A percentile compares a stretch with the other conserved stretches of the same genome.
Conservation (phyloP, 2,888 invertebrate species). For the Lacanobia wlatinum region DNA sequence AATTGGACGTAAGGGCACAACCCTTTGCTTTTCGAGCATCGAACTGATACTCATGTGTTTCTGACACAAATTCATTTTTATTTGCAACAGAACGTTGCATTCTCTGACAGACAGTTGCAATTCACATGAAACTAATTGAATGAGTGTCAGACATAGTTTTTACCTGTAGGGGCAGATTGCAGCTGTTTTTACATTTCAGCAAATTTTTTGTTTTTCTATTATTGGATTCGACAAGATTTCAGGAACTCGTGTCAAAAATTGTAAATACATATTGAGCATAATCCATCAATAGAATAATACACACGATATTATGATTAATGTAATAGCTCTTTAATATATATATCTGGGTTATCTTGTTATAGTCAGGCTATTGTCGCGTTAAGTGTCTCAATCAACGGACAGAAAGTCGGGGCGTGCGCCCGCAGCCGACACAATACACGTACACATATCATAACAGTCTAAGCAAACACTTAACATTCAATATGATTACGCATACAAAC, state of each 20-base stretch:
- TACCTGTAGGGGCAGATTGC: neutral
- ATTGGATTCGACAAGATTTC: neutral
- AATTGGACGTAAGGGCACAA: slow-evolving; percentile 18
- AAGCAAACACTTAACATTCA: slow-evolving; percentile 62
- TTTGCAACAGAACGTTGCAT: neutral
- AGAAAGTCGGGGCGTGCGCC: slow-evolving; percentile 34
- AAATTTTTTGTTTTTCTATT: neutral
- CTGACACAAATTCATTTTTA: neutral
- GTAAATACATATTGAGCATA: neutral
- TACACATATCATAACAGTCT: slow-evolving; percentile 55
- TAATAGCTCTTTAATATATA: slow-evolving; percentile 7
- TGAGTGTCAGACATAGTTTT: neutral
- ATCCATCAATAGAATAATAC: neutral
- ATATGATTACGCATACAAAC: slow-evolving; percentile 60
- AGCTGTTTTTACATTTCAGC: neutral
- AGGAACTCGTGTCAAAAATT: neutral
- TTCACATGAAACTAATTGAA: neutral
- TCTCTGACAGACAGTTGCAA: neutral
- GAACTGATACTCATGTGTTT: neutral
- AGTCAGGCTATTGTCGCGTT: slow-evolving; percentile 36
- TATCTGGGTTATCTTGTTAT: slow-evolving; percentile 24
- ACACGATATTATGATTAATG: neutral
- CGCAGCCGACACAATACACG: slow-evolving; percentile 36
- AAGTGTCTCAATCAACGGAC: slow-evolving; percentile 51
- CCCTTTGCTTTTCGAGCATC: slow-evolving; percentile 7